A percentile compares a stretch with the other conserved stretches of the same genome.
Evolutionary conservation across 2,797 vertebrate species (phyloP).

Genomic region (Monodelphis domestica): DNA sequence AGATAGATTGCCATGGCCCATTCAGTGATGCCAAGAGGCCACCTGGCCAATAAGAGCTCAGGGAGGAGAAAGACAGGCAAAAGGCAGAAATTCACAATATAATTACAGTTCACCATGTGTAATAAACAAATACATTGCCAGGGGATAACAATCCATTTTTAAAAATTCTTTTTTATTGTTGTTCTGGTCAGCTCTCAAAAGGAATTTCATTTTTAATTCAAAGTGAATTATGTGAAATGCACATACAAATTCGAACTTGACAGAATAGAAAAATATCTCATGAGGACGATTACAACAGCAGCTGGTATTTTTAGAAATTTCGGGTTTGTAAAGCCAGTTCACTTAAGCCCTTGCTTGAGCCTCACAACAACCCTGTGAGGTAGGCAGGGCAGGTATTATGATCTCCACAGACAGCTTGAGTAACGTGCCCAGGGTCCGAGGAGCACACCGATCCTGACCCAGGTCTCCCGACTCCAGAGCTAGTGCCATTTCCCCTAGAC

Average conservation of each 20-base stretch:
- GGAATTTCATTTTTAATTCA: neutral
- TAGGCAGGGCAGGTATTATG: neutral
- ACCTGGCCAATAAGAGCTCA: neutral
- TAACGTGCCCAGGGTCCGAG: neutral
- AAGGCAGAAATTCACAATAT: neutral
- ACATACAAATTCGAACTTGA: neutral
- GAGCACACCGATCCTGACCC: neutral
- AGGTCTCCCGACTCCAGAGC: neutral
- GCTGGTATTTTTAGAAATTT: neutral
- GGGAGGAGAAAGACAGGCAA: neutral
- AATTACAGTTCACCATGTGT: neutral
- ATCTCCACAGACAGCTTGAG: neutral
- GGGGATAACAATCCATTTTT: neutral
- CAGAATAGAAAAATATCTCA: slow-evolving; percentile 1
- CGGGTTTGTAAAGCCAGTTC: neutral
- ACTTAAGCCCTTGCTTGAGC: neutral
- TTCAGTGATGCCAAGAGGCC: neutral
- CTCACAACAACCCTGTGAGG: neutral
- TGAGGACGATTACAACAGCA: neutral
- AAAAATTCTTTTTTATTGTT: neutral
- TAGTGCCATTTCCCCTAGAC: neutral
- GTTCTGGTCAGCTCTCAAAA: neutral
- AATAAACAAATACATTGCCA: neutral
- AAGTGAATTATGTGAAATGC: neutral
- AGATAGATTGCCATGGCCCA: neutral